Evolutionary conservation across 2,113 vertebrate species (phyloP), one percentile per base, ranked within the genome.

Genomic region (Sigmodon hispidus): DNA sequence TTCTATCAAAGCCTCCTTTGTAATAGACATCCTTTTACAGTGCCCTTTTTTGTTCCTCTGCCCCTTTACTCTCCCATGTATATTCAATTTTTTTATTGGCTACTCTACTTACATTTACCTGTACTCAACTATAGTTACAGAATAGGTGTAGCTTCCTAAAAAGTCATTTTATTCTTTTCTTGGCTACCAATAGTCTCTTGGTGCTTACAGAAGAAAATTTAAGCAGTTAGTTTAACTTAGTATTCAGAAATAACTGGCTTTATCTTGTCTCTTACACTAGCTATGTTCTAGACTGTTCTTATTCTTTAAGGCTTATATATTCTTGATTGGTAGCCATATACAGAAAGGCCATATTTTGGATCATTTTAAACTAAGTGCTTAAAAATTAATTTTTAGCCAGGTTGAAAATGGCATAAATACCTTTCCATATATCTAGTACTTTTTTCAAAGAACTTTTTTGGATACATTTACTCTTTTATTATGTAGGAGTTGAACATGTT

Each of bases 381-480:
- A 91, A 91, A 97, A 87, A 79, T 91, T 12, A 19, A n/a, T 72
- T 95, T 93, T 69, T 93, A 90, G 86, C n/a, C 15, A 81, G 17
- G 94, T 96, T 83, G 59, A 89, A 95, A 96, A 93, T 96, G 40
- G 90, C 91, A 52, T 15, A 89, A 94, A 91, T 96, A 90, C 36
- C 75, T 92, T 96, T 96, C 73, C 19, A 89, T 59, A 16, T 59
- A 59, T 50, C 50, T 89, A 86, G 13, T 94, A 52, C 40, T 31
- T 31, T 8, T 40, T 89, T 93, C 84, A 94, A 36, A 2, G 55
- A 57, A 11, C 77, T 48, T 90, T 77, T 77, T 94, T 91, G 77
- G 83, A 67, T 94, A 13, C 52, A 89, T 94, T 97, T 95, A 94
- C 94, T 97, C 73, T 97, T 97, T 97, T 95, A 97, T 96, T 95